Percentiles rank a stretch among this genome's conserved stretches.
Evolutionary conservation across 2,113 vertebrate genomes (phyloP).

Genomic region (Trachemys scripta): DNA sequence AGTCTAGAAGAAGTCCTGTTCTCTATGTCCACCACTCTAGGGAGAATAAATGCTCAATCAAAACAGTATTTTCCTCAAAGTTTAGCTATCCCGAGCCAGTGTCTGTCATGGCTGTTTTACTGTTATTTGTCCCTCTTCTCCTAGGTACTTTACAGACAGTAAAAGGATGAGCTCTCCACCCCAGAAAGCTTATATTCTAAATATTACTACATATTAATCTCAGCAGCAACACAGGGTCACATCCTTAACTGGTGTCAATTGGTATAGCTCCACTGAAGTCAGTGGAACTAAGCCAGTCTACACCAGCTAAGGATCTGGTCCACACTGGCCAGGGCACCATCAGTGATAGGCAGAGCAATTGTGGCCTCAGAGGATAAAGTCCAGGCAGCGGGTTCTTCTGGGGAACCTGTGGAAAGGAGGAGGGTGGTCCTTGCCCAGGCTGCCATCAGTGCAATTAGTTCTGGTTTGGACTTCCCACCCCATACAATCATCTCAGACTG

Average conservation of each 20-base stretch:
- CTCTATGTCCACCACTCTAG: no score
- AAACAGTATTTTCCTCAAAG: neutral
- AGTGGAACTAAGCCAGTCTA: neutral
- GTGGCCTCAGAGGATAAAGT: neutral
- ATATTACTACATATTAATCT: neutral
- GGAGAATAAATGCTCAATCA: neutral
- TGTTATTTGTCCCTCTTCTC: neutral
- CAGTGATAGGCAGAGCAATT: neutral
- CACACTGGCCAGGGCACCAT: neutral
- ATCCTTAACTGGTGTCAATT: neutral
- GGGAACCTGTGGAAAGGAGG: neutral
- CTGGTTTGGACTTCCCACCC: neutral
- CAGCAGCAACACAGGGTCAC: neutral
- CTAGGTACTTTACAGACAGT: neutral
- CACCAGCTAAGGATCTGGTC: neutral
- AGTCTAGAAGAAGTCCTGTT: neutral
- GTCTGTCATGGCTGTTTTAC: neutral
- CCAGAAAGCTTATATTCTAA: neutral
- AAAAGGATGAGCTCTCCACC: neutral
- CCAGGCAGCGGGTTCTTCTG: neutral
- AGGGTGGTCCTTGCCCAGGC: neutral
- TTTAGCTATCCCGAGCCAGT: neutral
- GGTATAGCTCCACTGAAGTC: neutral
- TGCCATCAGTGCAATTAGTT: neutral
- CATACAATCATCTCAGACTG: constrained; percentile 9